These are phyloP conservation scores for Apamea epomidion DNA, from an alignment of 2,888 invertebrate genomes.

Conservation along the genomic window DNA sequence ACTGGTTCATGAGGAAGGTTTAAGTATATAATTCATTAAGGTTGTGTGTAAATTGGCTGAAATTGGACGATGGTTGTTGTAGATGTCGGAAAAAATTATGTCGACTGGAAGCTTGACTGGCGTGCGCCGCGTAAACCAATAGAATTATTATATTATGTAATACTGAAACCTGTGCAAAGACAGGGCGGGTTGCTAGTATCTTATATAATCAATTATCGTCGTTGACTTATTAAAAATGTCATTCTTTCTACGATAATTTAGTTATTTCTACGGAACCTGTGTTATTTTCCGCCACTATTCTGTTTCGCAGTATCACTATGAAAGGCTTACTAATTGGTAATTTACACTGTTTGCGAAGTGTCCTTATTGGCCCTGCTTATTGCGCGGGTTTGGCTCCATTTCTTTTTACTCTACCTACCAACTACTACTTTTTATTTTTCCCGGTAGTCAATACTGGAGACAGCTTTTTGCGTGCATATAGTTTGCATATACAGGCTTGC, in stretches of 20 bases:
- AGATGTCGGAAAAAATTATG: background rate
- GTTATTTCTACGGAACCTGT: conserved; percentile 55
- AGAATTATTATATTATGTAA: background rate
- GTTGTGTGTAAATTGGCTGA: background rate
- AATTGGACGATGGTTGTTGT: background rate
- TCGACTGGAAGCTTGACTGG: background rate
- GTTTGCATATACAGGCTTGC: background rate
- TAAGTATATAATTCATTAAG: background rate
- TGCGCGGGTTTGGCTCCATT: conserved; percentile 37
- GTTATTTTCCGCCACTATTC: background rate
- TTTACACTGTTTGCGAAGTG: conserved; percentile 72
- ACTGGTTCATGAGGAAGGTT: background rate
- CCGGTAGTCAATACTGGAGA: background rate
- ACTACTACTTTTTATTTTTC: background rate
- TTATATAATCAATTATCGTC: background rate
- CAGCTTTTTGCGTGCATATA: background rate
- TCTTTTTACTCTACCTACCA: conserved; percentile 4
- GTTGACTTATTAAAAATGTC: no score
- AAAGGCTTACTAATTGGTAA: conserved; percentile 83
- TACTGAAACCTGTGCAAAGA: background rate
- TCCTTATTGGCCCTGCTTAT: conserved; percentile 60
- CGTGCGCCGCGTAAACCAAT: background rate
- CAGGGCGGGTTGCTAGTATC: background rate
- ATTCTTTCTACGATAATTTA: background rate
- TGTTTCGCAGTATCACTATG: conserved; percentile 65